Base-by-base conservation (phyloP, 2,888 invertebrate genomes). In the Chloroclysta siterata region DNA sequence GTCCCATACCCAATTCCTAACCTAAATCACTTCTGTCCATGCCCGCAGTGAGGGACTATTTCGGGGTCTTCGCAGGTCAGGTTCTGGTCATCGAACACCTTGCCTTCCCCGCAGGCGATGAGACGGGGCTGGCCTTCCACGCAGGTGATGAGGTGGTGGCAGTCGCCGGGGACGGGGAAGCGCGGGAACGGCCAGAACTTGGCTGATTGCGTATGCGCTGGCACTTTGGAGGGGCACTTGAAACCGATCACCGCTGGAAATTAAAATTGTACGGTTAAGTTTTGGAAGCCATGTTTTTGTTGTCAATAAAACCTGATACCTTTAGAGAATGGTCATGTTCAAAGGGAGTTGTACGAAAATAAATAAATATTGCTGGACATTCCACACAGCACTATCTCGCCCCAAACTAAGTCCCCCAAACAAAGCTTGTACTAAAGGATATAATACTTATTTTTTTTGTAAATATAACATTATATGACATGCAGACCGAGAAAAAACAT, bases 181-280 rank as follows among this genome's bases (percentile, higher is more conserved):
- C 98, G 95, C 39, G 98, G 98, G 94, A 95, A 98, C 0, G 98
- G 98, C 96, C 97, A 97, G 94, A 98, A 98, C 84, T 96, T 97
- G 56, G 97, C 97, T 5, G 97, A 95, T 63, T 96, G 94, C 14
- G 96, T 95, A 82, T 96, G 94, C 5, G 96, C 94, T 39, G 97
- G 97, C 51, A 97, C 95, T 83, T 97, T 97, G 2, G 95, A 95
- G 36, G 98, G 98, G 84, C 98, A 98, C 80, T 97, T 97, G 94
- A 98, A 98, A 59, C 98, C 98, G 66, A 98, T 96, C 63, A 98
- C 96, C 77, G 97, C 97, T 97, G 91, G 67, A 85, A 85, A 75
- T 54, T 17, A 65, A 72, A 72, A 11, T 53, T 36, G 13, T 44
- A 33, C 2, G 4, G 11, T 28, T 47, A 8, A 39, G 36, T 33